phyloP scores from a whole-genome alignment of 2,888 invertebrate species.

The Allolobophora icterica region DNA sequence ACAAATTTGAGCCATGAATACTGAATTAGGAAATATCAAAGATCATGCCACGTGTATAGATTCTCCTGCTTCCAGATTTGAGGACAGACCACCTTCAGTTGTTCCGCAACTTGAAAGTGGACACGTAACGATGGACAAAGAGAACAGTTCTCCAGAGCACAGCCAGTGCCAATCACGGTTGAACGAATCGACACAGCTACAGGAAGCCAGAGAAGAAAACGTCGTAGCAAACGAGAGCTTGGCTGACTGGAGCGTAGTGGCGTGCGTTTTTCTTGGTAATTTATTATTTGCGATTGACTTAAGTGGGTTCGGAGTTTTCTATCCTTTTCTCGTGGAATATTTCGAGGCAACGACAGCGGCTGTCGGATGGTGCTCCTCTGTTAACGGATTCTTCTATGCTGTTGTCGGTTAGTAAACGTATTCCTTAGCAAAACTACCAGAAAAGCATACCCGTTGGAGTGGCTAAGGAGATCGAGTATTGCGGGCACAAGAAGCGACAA shows the following conservation, averaged over 20 bases:
- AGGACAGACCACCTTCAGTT: neutral
- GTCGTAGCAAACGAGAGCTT: neutral
- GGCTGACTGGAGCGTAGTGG: neutral
- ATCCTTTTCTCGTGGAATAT: neutral
- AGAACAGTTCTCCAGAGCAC: neutral
- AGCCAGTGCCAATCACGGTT: neutral
- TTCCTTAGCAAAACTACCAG: neutral
- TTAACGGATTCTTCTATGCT: neutral
- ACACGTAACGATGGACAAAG: neutral
- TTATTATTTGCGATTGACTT: neutral
- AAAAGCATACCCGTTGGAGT: too few species aligned
- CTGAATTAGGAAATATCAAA: neutral
- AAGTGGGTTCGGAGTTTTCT: neutral
- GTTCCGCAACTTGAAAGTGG: neutral
- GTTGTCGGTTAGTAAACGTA: neutral
- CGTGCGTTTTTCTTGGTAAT: neutral
- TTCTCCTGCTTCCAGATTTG: neutral
- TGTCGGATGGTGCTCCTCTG: slow-evolving; percentile 20
- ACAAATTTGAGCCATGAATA: neutral
- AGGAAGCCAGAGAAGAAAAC: neutral
- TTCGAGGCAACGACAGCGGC: slow-evolving; percentile 13
- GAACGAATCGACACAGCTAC: neutral
- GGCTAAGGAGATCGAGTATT: too few species aligned
- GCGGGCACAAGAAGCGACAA: too few species aligned
- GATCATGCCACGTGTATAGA: neutral